These are phyloP conservation scores for Echinometra lucunter DNA, from an alignment of 53 echinoderm and acorn worm genomes.

Conservation along the genomic window DNA sequence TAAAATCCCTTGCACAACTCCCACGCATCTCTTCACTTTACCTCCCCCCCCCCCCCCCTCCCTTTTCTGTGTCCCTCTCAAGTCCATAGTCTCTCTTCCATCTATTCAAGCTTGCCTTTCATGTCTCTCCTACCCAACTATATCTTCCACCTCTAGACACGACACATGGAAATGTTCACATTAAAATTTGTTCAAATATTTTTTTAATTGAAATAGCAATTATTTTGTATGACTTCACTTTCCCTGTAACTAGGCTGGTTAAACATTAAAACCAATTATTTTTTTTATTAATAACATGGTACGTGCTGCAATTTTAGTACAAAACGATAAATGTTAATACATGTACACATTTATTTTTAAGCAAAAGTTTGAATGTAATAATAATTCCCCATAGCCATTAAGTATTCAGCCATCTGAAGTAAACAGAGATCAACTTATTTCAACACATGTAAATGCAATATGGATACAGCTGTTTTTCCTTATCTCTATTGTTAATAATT, in stretches of 20 bases:
- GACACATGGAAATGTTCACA: background rate
- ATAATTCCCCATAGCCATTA: background rate
- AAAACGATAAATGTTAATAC: conserved; percentile 38
- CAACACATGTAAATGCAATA: conserved; percentile 16
- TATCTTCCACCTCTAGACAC: background rate
- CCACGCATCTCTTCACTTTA: no score
- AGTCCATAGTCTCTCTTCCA: background rate
- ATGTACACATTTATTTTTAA: conserved; percentile 24
- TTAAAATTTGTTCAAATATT: conserved; percentile 46
- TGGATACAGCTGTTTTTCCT: background rate
- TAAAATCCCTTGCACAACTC: no score
- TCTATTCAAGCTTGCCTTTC: background rate
- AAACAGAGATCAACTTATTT: conserved; percentile 3
- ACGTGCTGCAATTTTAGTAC: conserved; percentile 38
- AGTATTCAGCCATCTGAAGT: conserved; percentile 51
- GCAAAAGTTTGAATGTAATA: background rate
- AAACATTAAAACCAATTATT: background rate
- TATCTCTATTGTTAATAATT: background rate
- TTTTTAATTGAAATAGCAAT: conserved; percentile 51
- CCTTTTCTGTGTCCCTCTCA: no score
- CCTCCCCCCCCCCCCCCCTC: background rate
- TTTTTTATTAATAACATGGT: background rate
- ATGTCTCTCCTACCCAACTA: background rate
- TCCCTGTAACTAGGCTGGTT: conserved; percentile 11
- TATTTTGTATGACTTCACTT: conserved; percentile 4